Conservation (phyloP, 2,113 vertebrate genomes). For the Ellobius talpinus region DNA sequence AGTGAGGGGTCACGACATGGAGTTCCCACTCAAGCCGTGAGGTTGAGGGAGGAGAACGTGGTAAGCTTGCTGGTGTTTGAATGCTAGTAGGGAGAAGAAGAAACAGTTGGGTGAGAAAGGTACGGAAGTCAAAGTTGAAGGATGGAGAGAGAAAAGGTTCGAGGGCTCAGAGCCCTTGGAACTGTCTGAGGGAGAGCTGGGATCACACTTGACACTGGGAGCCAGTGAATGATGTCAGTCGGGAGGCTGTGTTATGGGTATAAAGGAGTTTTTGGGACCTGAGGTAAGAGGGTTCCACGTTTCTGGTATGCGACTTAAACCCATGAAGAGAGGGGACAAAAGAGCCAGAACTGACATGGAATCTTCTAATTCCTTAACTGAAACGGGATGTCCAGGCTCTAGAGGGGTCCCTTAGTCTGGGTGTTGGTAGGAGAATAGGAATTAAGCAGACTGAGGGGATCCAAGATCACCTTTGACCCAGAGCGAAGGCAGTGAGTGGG, state of each 20-base stretch:
- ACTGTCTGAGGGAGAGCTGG: not conserved
- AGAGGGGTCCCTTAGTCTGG: not conserved
- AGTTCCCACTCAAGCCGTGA: not conserved
- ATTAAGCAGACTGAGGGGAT: not conserved
- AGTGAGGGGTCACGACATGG: not conserved
- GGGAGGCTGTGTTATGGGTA: not conserved
- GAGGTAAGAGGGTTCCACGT: not conserved
- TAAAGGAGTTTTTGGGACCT: not conserved
- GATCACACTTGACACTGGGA: not conserved
- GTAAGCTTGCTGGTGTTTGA: not conserved
- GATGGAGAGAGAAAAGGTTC: not conserved
- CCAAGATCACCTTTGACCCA: not conserved
- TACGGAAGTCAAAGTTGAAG: no score
- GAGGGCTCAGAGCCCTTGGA: not conserved
- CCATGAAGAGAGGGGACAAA: not conserved
- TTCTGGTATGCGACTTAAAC: not conserved
- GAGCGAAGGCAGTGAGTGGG: not conserved
- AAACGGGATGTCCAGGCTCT: not conserved
- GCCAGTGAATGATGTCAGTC: not conserved
- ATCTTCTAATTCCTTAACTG: not conserved
- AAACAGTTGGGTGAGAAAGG: not conserved
- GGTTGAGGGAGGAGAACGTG: not conserved
- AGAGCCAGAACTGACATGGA: not conserved
- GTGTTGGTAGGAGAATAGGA: not conserved
- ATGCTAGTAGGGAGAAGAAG: not conserved